Evolutionary conservation across 2,113 vertebrate genomes (phyloP).

Genomic region (Gallinago media): DNA sequence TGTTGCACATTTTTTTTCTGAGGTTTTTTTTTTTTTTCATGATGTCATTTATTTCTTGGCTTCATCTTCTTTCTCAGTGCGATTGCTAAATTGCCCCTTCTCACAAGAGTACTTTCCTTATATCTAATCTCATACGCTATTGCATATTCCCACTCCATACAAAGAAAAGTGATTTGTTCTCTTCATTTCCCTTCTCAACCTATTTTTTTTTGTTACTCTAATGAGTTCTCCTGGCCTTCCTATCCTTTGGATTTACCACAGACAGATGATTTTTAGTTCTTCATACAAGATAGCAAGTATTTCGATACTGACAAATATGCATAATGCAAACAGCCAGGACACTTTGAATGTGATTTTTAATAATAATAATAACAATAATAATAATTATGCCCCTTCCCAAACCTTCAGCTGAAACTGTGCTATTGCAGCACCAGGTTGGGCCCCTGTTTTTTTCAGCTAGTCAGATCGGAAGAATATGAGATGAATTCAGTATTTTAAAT

Average conservation of each 20-base stretch:
- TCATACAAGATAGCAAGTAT: not conserved
- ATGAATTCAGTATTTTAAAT: not conserved
- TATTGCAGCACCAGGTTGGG: not conserved
- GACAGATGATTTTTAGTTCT: not conserved
- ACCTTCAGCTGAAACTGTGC: not conserved
- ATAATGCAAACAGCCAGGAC: not conserved
- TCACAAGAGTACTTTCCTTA: not conserved
- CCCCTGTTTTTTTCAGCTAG: not conserved
- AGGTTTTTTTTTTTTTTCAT: not conserved
- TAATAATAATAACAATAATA: not conserved
- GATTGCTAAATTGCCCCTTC: slow-evolving; percentile 17
- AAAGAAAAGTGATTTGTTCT: not conserved
- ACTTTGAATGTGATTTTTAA: not conserved
- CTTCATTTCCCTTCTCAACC: not conserved
- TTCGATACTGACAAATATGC: not conserved
- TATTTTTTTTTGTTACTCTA: not conserved
- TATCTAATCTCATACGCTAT: not conserved
- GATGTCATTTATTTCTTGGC: not conserved
- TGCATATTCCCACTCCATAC: not conserved
- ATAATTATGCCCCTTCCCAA: not conserved
- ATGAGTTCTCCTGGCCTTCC: not conserved
- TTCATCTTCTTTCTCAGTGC: not conserved
- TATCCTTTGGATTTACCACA: not conserved
- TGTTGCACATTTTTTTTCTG: not conserved
- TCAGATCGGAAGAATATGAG: not conserved